Evolutionary conservation across 1,140 invertebrate species (phyloP).

Genomic region (Achatina immaculata): DNA sequence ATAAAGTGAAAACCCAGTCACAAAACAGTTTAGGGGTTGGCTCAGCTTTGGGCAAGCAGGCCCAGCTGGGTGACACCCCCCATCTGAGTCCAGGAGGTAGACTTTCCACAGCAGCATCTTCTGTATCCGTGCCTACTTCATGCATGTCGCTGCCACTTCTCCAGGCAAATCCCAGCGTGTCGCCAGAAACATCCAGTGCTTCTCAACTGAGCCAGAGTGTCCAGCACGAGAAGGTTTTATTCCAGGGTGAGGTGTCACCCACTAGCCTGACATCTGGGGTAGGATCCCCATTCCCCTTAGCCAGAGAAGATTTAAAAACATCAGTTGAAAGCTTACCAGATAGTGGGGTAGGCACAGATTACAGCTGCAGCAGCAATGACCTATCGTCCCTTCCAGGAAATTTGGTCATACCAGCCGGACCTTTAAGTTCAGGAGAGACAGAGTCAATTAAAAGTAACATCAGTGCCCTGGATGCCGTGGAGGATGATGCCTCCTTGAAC

Average conservation of each 20-base stretch:
- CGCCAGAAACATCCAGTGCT: not conserved
- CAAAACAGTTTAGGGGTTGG: not conserved
- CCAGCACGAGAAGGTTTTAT: not conserved
- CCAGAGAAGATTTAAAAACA: not conserved
- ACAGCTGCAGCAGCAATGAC: not conserved
- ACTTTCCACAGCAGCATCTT: not conserved
- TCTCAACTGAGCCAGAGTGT: not conserved
- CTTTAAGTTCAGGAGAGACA: not conserved
- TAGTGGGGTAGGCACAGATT: slow-evolving; percentile 12
- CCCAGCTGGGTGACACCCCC: not conserved
- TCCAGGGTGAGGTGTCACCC: not conserved
- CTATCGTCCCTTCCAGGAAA: not conserved
- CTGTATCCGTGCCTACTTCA: not conserved
- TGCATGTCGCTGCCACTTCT: not conserved
- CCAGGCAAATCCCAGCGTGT: not conserved
- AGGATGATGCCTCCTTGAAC: not conserved
- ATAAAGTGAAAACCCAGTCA: not conserved
- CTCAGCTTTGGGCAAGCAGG: not conserved
- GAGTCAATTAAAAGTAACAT: not conserved
- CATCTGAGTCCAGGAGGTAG: not conserved
- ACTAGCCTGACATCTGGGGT: not conserved
- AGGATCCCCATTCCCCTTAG: not conserved
- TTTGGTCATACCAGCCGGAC: not conserved
- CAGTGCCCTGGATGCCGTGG: not conserved
- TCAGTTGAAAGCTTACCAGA: slow-evolving; percentile 11